A percentile compares a stretch with the other conserved stretches of the same genome.
phyloP scores from a whole-genome alignment of 2,113 vertebrate genomes.

The Ibidorhyncha struthersii region DNA sequence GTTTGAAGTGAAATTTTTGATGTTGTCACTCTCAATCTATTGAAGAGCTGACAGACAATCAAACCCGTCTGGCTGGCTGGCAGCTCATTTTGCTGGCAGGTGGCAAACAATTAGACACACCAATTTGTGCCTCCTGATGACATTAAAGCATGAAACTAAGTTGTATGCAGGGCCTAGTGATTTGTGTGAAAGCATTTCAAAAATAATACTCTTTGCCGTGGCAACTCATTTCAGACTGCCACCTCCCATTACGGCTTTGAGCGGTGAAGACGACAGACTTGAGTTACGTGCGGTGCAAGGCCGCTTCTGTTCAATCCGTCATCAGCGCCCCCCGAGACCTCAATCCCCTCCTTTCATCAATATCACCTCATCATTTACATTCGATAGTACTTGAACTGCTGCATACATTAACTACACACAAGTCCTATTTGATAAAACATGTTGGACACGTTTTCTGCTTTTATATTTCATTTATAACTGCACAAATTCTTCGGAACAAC shows the following conservation, averaged over 20 bases:
- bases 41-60: slow-evolving; percentile 90
- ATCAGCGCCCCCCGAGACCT: slow-evolving; percentile 93
- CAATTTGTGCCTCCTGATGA: slow-evolving; percentile 93
- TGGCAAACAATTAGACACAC: slow-evolving; percentile 99
- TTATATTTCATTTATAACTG: slow-evolving; percentile 48
- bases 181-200: slow-evolving; percentile 99
- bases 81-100: slow-evolving; percentile 99
- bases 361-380: slow-evolving; percentile 88
- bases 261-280: slow-evolving; percentile 90
- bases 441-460: slow-evolving; percentile 47
- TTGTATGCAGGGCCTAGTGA: slow-evolving; percentile 90
- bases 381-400: slow-evolving; percentile 75
- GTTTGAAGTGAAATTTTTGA: slow-evolving; percentile 88
- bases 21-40: slow-evolving; percentile 95
- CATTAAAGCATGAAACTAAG: slow-evolving; percentile 96
- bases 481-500: neutral
- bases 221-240: slow-evolving; percentile 99
- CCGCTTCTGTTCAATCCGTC: slow-evolving; percentile 98
- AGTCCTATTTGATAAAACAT: slow-evolving; percentile 52
- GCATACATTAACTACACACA: slow-evolving; percentile 79
- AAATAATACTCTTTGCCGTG: slow-evolving; percentile 97
- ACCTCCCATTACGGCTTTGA: slow-evolving; percentile 93
- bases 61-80: slow-evolving; percentile 90
- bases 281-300: slow-evolving; percentile 81
- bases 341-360: slow-evolving; percentile 88